Evolutionary conservation across 2,888 invertebrate genomes (phyloP).

Genomic region (Drosophila hamatofila): DNA sequence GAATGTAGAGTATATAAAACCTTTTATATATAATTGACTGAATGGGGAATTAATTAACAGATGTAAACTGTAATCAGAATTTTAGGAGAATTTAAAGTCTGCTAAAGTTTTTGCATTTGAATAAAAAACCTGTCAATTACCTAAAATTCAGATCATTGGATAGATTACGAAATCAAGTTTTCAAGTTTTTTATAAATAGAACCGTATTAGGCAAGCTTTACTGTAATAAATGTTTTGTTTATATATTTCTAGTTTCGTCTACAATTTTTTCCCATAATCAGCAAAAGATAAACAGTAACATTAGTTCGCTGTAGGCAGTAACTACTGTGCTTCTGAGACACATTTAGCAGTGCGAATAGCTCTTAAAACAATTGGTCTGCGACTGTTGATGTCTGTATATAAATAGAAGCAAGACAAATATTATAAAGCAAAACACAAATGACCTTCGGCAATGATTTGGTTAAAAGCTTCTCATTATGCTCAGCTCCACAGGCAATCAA

Average conservation of each 20-base stretch:
- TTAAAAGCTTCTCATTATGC: conserved; percentile 21
- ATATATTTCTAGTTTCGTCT: not conserved
- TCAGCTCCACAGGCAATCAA: conserved; percentile 8
- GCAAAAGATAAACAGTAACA: not conserved
- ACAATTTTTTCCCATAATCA: not conserved
- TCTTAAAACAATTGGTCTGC: conserved; percentile 37
- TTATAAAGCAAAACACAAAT: conserved; percentile 47
- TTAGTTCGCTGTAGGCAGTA: not conserved
- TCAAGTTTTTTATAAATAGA: not conserved
- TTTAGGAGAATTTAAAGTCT: not conserved
- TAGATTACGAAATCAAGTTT: not conserved
- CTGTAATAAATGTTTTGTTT: not conserved
- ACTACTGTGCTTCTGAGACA: conserved; percentile 2
- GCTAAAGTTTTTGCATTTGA: not conserved
- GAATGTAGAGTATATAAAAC: too few species aligned
- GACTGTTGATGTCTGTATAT: conserved; percentile 33
- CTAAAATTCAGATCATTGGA: not conserved
- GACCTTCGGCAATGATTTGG: conserved; percentile 61
- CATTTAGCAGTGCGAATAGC: not conserved
- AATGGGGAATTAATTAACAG: not conserved
- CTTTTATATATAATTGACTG: not conserved
- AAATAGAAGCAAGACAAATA: conserved; percentile 66
- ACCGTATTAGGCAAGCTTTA: not conserved
- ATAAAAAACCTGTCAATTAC: not conserved
- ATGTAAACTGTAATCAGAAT: not conserved